Base-by-base conservation (phyloP, 2,888 invertebrate genomes). In the Gerris lacustris region DNA sequence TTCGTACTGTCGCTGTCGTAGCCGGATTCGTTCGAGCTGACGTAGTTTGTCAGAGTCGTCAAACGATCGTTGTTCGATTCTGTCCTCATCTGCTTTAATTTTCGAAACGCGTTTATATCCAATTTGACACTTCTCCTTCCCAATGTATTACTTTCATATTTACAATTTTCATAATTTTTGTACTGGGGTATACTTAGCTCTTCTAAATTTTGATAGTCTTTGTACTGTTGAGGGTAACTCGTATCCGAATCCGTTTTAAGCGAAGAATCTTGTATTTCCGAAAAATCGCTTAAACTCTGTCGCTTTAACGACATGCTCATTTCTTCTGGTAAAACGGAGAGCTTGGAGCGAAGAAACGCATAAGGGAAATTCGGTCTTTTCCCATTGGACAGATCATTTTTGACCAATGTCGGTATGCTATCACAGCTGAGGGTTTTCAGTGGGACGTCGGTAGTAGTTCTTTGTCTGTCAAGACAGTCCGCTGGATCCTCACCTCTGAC, bases 21-120 rank as follows among this genome's bases (percentile, higher is more conserved):
- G 64, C 91, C 91, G 68, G 90, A 91, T 81, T 91, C 91, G 80
- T 90, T 91, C 67, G 90, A 91, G 80, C 90, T 90, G 68, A 90
- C 86, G 80, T 90, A 90, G 81, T 88, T 89, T 78, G n/a, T 67
- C 6, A 44, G 79, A 76, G 67, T 77, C 78, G 0, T 79, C 78
- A 5, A 78, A 79, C 1, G 80, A 79, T 72, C 79, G 78, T 55
- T 80, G 73, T 47, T 79, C 73, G 68, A 78, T 55, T 55, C 55
- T 11, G 9, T 11, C 15, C 55, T 55, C 77, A 69, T 76, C 73
- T 17, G 76, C 75, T 68, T 78, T 76, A 68, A 55, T 45, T 62
- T 62, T 66, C 73, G 64, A n/a, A 71, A 43, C 15, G 71, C 71
- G 45, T 69, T 70, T 44, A 69, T 70, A 66, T 79, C 78, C 44